Evolutionary conservation across 2,888 invertebrate genomes (phyloP), one percentile per base, ranked within the genome.

Genomic region (Campoplex nolae): DNA sequence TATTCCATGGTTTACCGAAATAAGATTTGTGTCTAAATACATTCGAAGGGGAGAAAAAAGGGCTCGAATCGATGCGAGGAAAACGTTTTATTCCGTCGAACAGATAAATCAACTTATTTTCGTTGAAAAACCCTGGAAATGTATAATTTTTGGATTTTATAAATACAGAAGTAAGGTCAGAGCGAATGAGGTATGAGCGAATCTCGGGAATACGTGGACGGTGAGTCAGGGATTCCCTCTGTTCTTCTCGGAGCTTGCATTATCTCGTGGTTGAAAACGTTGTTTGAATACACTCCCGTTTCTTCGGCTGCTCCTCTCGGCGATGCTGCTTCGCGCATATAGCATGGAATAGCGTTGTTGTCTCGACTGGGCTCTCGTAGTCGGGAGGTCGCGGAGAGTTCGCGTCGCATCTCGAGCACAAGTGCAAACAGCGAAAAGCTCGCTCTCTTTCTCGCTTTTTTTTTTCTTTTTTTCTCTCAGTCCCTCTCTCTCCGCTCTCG

Each of bases 161-260:
- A 32, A 18, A 73, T 28, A 54, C 18, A 28, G 18, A 35, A 18
- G 38, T 54, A 38, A 82, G n/a, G 78, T 48, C 28, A 38, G 48
- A 70, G 73, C 62, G 74, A 83, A 83, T 54, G 76, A 87, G 67
- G 73, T 71, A 87, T 35, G 77, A 62, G 84, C 75, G 78, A 84
- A 84, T 84, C 70, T 82, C 74, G 78, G 23, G 23, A 84, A 82
- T 79, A 51, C 75, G 45, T 75, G 82, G 65, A 82, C 84, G 84
- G 45, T 87, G 87, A 87, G 84, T 87, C 87, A 87, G 82, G 87
- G 87, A 84, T 87, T 87, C 79, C 87, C 84, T 71, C 70, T 23
- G 23, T 77, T 83, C 71, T 73, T 73, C 77, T 73, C 58, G 65
- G 73, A 38, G 62, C 32, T 70, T 80, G 79, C 83, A 83, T 86